phyloP scores from a whole-genome alignment of 2,797 vertebrate genomes.

The Otolemur crassicaudatus region DNA sequence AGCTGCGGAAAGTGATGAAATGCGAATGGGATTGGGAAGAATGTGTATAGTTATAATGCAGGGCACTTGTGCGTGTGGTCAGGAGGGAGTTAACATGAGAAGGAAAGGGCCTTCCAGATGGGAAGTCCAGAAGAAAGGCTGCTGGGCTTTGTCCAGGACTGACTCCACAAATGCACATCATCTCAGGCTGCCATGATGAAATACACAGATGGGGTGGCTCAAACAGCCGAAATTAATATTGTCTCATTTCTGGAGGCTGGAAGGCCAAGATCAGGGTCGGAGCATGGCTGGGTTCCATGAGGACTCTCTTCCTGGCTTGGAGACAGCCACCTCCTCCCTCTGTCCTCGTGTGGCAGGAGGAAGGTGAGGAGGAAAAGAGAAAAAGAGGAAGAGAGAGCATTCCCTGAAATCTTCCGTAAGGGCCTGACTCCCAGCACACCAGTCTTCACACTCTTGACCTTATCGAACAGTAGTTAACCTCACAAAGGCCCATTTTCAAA shows the following conservation, averaged over 20 bases:
- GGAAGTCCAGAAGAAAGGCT: neutral
- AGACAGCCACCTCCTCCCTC: neutral
- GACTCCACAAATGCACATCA: neutral
- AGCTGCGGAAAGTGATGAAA: neutral
- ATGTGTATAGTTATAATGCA: neutral
- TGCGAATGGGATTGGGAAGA: neutral
- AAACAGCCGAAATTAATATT: neutral
- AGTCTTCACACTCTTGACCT: neutral
- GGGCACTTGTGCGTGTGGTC: neutral
- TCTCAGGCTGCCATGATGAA: neutral
- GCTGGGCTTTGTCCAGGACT: neutral
- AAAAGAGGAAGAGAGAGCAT: no score
- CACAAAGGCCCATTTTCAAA: no score
- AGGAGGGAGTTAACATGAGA: neutral
- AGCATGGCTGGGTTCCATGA: neutral
- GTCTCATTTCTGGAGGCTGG: neutral
- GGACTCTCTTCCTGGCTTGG: neutral
- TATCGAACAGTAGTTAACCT: neutral
- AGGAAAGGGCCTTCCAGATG: neutral
- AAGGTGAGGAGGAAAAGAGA: rapidly evolving
- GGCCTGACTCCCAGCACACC: neutral
- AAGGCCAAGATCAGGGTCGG: neutral
- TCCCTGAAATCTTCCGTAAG: neutral
- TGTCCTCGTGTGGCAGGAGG: no score
- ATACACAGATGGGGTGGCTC: neutral